Conservation (phyloP, 1,140 invertebrate species). For the Meloidogyne exigua region DNA sequence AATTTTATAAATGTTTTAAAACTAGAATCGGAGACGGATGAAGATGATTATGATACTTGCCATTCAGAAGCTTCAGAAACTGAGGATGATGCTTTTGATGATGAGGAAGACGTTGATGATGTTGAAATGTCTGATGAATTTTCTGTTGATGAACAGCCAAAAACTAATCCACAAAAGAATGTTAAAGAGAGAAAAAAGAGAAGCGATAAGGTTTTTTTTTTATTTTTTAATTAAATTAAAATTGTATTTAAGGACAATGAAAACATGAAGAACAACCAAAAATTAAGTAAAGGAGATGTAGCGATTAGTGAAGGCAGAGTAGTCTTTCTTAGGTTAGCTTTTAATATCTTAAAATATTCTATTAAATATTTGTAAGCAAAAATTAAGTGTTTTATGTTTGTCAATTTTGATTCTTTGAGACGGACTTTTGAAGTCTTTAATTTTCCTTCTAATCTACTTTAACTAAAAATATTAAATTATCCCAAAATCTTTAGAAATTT, state of each 20-base stretch:
- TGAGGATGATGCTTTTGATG: conserved; percentile 29
- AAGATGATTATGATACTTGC: conserved; percentile 8
- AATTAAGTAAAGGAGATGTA: conserved; percentile 21
- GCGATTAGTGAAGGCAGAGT: conserved; percentile 46
- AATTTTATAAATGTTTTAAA: not conserved
- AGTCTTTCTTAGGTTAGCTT: conserved; percentile 39
- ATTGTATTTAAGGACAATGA: not conserved
- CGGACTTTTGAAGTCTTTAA: too few relatives aligned
- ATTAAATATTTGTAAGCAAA: too few relatives aligned
- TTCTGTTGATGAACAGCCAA: conserved; percentile 23
- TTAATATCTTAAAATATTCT: too few relatives aligned
- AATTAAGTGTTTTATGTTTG: too few relatives aligned
- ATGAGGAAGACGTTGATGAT: conserved; percentile 17
- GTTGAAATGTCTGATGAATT: conserved; percentile 37
- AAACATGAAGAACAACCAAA: conserved; percentile 3
- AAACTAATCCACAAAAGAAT: not conserved
- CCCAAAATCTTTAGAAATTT: conserved; percentile 44
- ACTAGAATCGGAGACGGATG: conserved; percentile 7
- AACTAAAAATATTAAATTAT: conserved; percentile 6
- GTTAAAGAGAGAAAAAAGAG: not conserved
- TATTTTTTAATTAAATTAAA: not conserved
- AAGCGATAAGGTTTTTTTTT: not conserved
- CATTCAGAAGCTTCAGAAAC: not conserved
- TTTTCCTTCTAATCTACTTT: not conserved
- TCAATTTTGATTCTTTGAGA: too few relatives aligned